Evolutionary conservation across 2,888 invertebrate species (phyloP), one percentile per base, ranked within the genome.

Genomic region (Endotricha flammealis): DNA sequence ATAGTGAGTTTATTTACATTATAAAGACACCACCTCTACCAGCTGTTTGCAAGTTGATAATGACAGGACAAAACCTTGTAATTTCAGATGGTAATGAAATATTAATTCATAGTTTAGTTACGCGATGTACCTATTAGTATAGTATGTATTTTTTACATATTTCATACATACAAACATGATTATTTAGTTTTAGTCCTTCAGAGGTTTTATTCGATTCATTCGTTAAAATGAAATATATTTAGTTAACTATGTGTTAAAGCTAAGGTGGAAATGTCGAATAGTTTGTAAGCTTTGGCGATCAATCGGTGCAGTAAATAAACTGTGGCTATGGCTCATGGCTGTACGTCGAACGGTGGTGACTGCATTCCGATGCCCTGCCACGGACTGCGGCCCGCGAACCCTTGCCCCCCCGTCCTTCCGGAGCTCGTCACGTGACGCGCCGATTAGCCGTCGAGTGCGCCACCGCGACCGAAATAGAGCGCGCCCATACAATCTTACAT

Each of bases 401-500:
- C 71, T 64, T 77, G 63, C 80, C 80, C 78, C n/a, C 78, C 70
- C 82, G 77, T 73, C 75, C 82, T 82, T 79, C 82, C 80, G 79
- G 75, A 73, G 74, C 65, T 72, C 72, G 79, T 83, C 85, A 85
- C 83, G 82, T 83, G 83, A 82, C 82, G 73, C 66, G 73, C 64
- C 81, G 83, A 85, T 85, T 82, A 85, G 83, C 82, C 66, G 73
- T 71, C 67, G 79, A 80, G 74, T 78, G 78, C 78, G 80, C 80
- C 74, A 79, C 79, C 70, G 74, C 73, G 74, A 83, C 81, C 78
- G 72, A 83, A 83, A 83, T 85, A 83, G 81, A 83, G 77, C 78
- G 69, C 71, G 67, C 70, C 67, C 72, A 70, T 64, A 72, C 69
- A 62, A 72, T 69, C 66, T 69, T 64, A 62, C 69, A 65, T 70